Base-by-base conservation (phyloP, 2,888 invertebrate genomes). In the Hypolimnas misippus region DNA sequence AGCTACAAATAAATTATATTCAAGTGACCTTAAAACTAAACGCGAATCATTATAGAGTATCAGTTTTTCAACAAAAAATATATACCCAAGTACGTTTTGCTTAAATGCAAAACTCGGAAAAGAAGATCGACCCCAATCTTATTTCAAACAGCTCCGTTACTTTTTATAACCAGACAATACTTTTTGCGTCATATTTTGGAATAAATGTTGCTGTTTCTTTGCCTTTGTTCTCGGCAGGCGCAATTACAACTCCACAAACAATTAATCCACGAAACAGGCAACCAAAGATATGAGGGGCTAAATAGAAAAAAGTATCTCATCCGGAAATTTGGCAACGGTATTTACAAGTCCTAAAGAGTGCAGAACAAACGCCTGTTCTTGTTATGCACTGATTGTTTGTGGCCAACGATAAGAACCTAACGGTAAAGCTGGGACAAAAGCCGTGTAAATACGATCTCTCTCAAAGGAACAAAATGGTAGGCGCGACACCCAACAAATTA, bases 341-440 rank as follows among this genome's bases (percentile, higher is more conserved):
- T 78, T 77, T 74, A 62, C 68, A 67, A 62, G 62, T 62, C 68
- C 70, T 73, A 70, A 70, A 66, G 68, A 67, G 67, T 70, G 67
- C 68, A 69, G 55, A 70, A 72, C 68, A 79, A 71, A 70, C 68
- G 82, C 79, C 82, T 84, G 83, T 83, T 83, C 77, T 76, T 79
- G 84, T 84, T 86, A 79, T 81, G 86, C 84, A 76, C 85, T 85
- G 86, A 85, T 87, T 86, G 81, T 74, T 60, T 59, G 65, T 76
- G 71, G 69, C 69, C 70, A 73, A 73, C 74, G 72, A 74, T 66
- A 70, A 74, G 78, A 74, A 74, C 77, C 76, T 82, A 86, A 82
- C 84, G 76, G 82, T 79, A 79, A 70, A 69, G 65, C 66, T 57
- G 75, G 81, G 79, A 86, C 83, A 84, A 84, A 66, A 62, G 66